Conservation (phyloP, 2,888 invertebrate species). For the Cremastobaeus sp. region DNA sequence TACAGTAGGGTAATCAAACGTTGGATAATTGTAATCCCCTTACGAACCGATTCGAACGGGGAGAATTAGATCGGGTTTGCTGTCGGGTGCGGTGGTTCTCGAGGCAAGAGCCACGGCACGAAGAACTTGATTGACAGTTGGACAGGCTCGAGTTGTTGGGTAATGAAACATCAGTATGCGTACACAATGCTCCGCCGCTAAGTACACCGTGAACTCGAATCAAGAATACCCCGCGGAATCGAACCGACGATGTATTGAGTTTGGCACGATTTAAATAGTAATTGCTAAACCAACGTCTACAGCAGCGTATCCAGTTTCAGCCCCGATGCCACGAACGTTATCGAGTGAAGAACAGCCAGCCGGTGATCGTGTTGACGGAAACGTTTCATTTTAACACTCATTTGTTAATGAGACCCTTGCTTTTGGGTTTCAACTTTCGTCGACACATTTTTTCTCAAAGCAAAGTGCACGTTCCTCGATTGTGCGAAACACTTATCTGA, state of each 20-base stretch:
- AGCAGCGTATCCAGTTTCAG: not conserved
- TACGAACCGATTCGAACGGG: constrained; percentile 69
- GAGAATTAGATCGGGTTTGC: constrained; percentile 56
- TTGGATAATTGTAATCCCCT: constrained; percentile 71
- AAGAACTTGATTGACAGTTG: constrained; percentile 75
- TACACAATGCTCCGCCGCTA: constrained; percentile 70
- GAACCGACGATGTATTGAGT: constrained; percentile 10
- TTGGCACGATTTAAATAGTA: constrained; percentile 23
- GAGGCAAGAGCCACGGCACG: constrained; percentile 63
- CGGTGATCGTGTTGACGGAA: not conserved
- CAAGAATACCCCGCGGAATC: constrained; percentile 22
- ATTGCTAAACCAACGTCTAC: constrained; percentile 1
- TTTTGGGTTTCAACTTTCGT: not conserved
- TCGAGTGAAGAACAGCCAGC: not conserved
- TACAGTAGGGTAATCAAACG: constrained; percentile 71
- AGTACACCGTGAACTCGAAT: constrained; percentile 66
- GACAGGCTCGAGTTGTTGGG: constrained; percentile 73
- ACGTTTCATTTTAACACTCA: too few species aligned
- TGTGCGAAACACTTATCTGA: constrained; percentile 14
- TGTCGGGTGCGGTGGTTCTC: constrained; percentile 51
- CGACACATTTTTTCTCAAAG: not conserved
- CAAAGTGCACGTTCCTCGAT: not conserved
- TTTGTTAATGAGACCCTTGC: too few species aligned
- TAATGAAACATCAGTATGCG: constrained; percentile 77
- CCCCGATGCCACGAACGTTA: not conserved